Evolutionary conservation across 2,797 vertebrate genomes (phyloP), one percentile per base, ranked within the genome.

Genomic region (Hylomyscus alleni): DNA sequence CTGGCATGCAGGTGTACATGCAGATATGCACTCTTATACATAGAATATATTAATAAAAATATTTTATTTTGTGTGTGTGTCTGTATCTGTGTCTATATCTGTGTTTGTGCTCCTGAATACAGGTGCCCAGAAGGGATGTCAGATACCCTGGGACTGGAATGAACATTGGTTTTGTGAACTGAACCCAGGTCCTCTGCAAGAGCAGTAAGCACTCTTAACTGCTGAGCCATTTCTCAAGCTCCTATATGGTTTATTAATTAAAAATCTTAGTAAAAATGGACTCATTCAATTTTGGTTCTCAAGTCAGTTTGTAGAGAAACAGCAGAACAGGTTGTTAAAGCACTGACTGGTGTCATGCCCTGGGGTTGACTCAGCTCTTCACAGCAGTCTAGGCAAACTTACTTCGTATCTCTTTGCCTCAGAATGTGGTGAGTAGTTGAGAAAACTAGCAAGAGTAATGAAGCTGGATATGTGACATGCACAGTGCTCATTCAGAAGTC

Each of bases 251-350:
- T 92, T 90, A 65, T 91, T 96, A 54, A 40, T 93, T 95, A 29
- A 93, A 88, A 24, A 72, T 80, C 34, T 75, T 73, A 81, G 17
- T 40, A 67, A 75, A 86, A 69, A 44, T 20, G n/a, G n/a, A 72
- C 81, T 90, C 75, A 86, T 67, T 78, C 58, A 56, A 44, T 72
- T 87, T 93, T 92, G 52, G 22, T 83, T 91, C 80, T 94, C 20
- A 95, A 69, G 20, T 91, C 62, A 37, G 3, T 69, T 91, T 94
- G 37, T 56, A 80, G 56, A 78, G 22, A 67, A 82, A 54, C 31
- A 65, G 13, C 62, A 0, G 67, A 90, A 56, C 26, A 75, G 34
- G 22, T 12, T 76, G 62, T 34, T 31, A 91, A 80, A 84, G 76
- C 54, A 77, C 12, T 52, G 56, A 34, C 73, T 47, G 50, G 58